Percentiles rank a stretch among this genome's conserved stretches.
phyloP scores from a whole-genome alignment of 2,797 vertebrate genomes.

The Paratrypauchen microcephalus region DNA sequence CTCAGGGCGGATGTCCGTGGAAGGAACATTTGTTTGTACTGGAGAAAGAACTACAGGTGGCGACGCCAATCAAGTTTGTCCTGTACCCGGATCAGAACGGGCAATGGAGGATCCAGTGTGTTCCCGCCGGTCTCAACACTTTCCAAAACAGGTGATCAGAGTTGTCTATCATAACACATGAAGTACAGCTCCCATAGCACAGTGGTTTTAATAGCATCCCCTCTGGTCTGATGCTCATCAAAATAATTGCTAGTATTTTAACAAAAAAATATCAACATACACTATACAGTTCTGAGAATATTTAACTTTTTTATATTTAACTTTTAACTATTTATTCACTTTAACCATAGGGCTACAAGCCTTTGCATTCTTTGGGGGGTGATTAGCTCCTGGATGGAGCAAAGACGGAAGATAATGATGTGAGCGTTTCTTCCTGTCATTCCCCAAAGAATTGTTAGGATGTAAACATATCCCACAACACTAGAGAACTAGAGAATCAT shows the following conservation, averaged over 20 bases:
- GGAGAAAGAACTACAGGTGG: conserved; percentile 80
- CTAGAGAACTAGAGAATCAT: conserved; percentile 9
- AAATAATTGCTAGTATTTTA: conserved; percentile 13
- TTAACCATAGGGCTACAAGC: conserved; percentile 49
- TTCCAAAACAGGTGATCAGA: conserved; percentile 88
- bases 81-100: conserved; percentile 83
- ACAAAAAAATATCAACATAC: conserved; percentile 12
- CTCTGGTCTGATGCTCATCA: conserved; percentile 15
- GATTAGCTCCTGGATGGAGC: conserved; percentile 17
- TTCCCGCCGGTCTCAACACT: conserved; percentile 83
- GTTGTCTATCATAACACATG: neutral
- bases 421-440: conserved; percentile 25
- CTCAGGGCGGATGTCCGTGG: conserved; percentile 90
- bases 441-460: conserved; percentile 32
- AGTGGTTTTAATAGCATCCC: neutral
- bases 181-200: neutral
- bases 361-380: conserved; percentile 34
- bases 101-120: conserved; percentile 92
- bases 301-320: neutral
- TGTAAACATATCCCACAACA: conserved; percentile 43
- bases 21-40: conserved; percentile 90
- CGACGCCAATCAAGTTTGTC: conserved; percentile 80
- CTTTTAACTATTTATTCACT: conserved; percentile 27
- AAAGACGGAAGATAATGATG: conserved; percentile 18
- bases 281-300: conserved; percentile 21